Evolutionary conservation across 2,888 invertebrate genomes (phyloP), one percentile per base, ranked within the genome.

Genomic region (Agrotis exclamationis): DNA sequence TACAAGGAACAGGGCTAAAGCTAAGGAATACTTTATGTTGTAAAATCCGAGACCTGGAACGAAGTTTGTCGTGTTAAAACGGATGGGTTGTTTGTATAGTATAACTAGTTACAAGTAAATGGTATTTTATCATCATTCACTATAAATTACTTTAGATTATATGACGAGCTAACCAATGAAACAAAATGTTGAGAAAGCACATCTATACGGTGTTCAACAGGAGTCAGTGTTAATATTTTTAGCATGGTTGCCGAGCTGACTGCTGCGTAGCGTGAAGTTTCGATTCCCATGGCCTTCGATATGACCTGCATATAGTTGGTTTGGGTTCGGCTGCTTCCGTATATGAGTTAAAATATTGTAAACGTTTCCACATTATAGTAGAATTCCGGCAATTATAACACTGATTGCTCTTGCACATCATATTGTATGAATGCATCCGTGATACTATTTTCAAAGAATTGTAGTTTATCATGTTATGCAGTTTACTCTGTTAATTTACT

Each of bases 1-100:
- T 93, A 97, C 96, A 5, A 97, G 90, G 82, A 94, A 95, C 44
- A 94, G 59, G 0, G 94, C 88, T 59, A 95, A 82, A 0, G 86
- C 88, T 0, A 95, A 59, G 76, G 91, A 89, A 85, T 93, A 94
- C 51, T 90, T 93, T 53, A 95, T 77, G 78, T 95, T 96, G 87
- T 95, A 95, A 83, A 89, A 86, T 22, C 96, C 96, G n/a, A 95
- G 59, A 78, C 96, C 96, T 96, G 89, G 1, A 86, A 88, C 50
- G 48, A 62, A 60, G 9, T 64, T 57, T 2, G 4, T 39, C 28
- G 2, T 48, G 28, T 64, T 48, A 7, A 48, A 39, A 22, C 20
- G 39, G 2, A 14, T 45, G 39, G 4, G 7, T n/a, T n/a, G 33
- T 6, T n/a, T n/a, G n/a, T 6, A 4, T 28, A n/a, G 54, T 18